phyloP scores from a whole-genome alignment of 2,797 vertebrate genomes.

The Falco peregrinus region DNA sequence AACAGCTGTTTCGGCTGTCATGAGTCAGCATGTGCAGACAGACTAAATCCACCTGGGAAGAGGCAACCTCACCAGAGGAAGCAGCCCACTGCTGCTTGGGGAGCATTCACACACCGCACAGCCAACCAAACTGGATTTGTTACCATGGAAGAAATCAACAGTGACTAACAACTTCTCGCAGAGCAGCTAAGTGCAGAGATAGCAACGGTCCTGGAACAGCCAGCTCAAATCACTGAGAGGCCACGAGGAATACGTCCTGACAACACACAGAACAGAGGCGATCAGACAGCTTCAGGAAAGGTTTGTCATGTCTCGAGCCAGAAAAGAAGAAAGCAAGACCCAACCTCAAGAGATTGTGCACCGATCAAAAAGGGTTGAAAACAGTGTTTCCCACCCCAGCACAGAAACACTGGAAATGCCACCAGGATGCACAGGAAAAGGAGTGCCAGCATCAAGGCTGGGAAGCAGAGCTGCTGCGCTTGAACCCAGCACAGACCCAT shows the following conservation, averaged over 20 bases:
- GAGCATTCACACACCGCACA: constrained; percentile 20
- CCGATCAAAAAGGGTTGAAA: neutral
- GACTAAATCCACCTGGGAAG: constrained; percentile 71
- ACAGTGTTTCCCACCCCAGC: neutral
- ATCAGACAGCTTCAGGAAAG: neutral
- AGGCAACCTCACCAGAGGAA: constrained; percentile 67
- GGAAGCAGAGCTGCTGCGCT: neutral
- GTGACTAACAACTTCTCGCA: constrained; percentile 47
- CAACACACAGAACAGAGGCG: neutral
- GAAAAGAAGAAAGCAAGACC: neutral
- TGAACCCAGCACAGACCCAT: neutral
- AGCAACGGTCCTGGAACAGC: constrained; percentile 18
- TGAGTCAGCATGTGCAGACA: constrained; percentile 71
- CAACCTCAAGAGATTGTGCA: neutral
- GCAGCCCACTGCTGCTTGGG: constrained; percentile 41
- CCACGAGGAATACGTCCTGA: neutral
- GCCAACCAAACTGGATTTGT: constrained; percentile 56
- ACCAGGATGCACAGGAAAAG: neutral
- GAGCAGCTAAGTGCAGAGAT: constrained; percentile 25
- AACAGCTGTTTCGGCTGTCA: constrained; percentile 69
- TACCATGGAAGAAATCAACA: constrained; percentile 66
- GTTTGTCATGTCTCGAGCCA: neutral
- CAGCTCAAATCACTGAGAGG: constrained; percentile 8
- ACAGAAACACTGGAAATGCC: neutral
- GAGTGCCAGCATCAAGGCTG: neutral